Evolutionary conservation across 2,797 vertebrate species (phyloP).

Genomic region (Sorex maritimensis): DNA sequence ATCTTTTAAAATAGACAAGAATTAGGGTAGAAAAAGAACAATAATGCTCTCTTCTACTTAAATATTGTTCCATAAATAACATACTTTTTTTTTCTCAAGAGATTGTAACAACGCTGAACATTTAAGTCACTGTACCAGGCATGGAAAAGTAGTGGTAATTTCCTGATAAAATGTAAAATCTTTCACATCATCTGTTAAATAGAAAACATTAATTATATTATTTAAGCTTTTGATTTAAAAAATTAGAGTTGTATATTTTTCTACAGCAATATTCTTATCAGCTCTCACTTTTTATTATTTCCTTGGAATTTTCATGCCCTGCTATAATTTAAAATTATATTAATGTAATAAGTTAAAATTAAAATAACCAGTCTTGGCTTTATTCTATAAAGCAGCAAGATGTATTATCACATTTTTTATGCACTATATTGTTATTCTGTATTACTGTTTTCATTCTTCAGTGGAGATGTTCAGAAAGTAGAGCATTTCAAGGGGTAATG

Average conservation of each 20-base stretch:
- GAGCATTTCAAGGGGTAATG: background rate
- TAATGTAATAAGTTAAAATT: conserved; percentile 74
- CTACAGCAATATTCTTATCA: conserved; percentile 28
- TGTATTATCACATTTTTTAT: conserved; percentile 63
- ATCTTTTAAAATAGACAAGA: background rate
- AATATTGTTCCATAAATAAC: conserved; percentile 42
- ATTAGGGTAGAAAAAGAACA: background rate
- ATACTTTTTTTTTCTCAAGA: background rate
- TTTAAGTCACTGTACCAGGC: background rate
- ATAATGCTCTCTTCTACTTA: background rate
- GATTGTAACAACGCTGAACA: background rate
- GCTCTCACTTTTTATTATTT: conserved; percentile 10
- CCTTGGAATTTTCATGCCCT: background rate
- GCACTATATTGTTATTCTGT: no score
- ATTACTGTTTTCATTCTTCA: conserved; percentile 70
- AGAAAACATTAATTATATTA: conserved; percentile 61
- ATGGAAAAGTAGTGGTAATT: conserved; percentile 20
- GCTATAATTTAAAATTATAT: conserved; percentile 42
- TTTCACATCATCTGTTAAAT: conserved; percentile 60
- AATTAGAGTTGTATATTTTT: conserved; percentile 48
- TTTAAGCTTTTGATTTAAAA: conserved; percentile 41
- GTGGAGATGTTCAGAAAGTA: conserved; percentile 38
- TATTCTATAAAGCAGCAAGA: conserved; percentile 64
- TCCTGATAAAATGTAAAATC: conserved; percentile 31
- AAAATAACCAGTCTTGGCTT: conserved; percentile 71